These are phyloP conservation scores for Trididemnum miniatum DNA, from an alignment of 23 tunicate species.

Conservation along the genomic window DNA sequence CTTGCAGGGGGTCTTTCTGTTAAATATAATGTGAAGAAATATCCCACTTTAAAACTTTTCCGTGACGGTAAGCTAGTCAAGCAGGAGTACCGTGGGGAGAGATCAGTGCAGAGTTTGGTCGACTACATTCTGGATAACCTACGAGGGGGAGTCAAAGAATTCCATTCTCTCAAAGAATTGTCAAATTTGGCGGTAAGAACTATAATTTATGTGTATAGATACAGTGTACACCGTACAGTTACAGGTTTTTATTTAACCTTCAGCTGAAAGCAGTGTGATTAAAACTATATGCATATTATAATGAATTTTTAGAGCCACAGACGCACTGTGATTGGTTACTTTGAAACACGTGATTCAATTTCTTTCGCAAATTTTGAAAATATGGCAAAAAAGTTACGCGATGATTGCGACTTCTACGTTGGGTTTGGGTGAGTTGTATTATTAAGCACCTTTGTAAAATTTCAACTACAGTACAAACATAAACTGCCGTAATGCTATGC, in stretches of 20 bases:
- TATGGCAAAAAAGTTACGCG: constrained; percentile 65
- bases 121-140: constrained; percentile 50
- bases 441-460: too few relatives aligned
- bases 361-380: constrained; percentile 52
- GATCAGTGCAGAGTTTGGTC: constrained; percentile 53
- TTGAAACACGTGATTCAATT: constrained; percentile 42
- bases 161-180: constrained; percentile 55
- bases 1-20: too few relatives aligned
- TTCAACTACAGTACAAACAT: too few relatives aligned
- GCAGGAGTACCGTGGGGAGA: constrained; percentile 82
- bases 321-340: constrained; percentile 74
- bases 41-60: constrained; percentile 96
- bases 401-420: constrained; percentile 81
- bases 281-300: constrained; percentile 14
- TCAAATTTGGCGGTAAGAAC: constrained; percentile 59
- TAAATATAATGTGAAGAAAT: constrained; percentile 75
- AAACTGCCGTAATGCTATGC: too few relatives aligned
- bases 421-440: constrained; percentile 78
- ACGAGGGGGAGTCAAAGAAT: constrained; percentile 61
- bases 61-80: constrained; percentile 71
- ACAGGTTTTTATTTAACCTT: too few relatives aligned
- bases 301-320: background rate
- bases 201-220: too few relatives aligned
- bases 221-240: background rate
- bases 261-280: too few relatives aligned